Conservation (phyloP, 2,888 invertebrate genomes). For the Eulithis testata region DNA sequence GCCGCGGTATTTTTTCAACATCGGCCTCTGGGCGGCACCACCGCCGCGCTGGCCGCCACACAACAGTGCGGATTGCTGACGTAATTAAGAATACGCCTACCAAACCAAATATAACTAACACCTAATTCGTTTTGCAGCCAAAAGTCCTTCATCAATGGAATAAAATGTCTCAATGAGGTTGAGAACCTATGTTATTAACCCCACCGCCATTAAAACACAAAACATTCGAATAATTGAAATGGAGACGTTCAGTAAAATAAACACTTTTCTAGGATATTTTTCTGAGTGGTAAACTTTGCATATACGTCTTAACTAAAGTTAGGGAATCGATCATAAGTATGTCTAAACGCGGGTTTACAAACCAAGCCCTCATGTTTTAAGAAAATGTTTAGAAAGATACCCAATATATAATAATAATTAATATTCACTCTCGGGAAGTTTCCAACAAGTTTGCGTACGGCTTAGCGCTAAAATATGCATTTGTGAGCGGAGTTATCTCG, state of each 20-base stretch:
- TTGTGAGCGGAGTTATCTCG: constrained; percentile 74
- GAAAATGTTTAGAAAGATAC: no score
- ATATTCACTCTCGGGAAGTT: constrained; percentile 74
- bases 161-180: constrained; percentile 1
- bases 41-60: constrained; percentile 43
- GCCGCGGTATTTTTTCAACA: constrained; percentile 64
- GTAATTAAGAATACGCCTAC: constrained; percentile 63
- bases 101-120: constrained; percentile 51
- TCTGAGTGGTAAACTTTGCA: no score
- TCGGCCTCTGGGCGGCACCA: constrained; percentile 63
- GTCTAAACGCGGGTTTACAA: no score
- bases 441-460: constrained; percentile 74
- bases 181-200: no score
- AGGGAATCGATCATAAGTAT: no score
- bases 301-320: no score
- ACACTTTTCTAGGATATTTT: no score
- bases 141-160: constrained; percentile 23
- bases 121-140: constrained; percentile 44
- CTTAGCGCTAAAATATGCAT: constrained; percentile 81
- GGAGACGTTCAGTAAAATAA: no score
- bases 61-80: constrained; percentile 52
- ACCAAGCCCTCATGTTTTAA: no score
- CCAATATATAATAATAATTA: constrained; percentile 51
- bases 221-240: no score
- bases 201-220: no score